Base-by-base conservation (phyloP, 1,140 invertebrate genomes). In the Trachymyrmex cornetzi region DNA sequence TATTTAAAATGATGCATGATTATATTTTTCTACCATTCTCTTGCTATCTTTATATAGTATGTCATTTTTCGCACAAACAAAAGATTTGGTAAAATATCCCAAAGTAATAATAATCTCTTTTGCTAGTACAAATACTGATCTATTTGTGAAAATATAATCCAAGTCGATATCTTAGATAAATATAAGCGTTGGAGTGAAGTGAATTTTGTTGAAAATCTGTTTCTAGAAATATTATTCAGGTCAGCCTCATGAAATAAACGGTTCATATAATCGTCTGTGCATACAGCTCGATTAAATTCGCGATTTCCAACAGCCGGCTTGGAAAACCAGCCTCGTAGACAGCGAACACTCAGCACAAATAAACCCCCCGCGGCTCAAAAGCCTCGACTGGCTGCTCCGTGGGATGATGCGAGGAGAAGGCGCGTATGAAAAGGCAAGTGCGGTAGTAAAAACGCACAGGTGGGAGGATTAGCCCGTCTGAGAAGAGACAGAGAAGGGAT, bases 391-490 rank as follows among this genome's bases (percentile, higher is more conserved):
- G 66, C 57, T 64, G 67, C 59, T 81, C n/a, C 4, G 19, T 11
- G 66, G 22, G 55, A 30, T 16, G 53, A 77, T 71, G 77, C 63
- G 79, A 61, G 44, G 22, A 77, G 38, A 55, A 53, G 24, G 57
- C 55, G 30, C 38, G 74, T 12, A 77, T 63, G 88, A 85, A 88
- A 85, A 85, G 75, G 69, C 53, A 77, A 77, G 55, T 44, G 48
- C 50, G 48, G 50, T 57, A 57, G 67, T 90, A 85, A 90, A 90
- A 90, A 81, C 57, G 72, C 34, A 55, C 86, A 90, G 81, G 88
- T 90, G 81, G 71, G 81, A 90, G 86, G 80, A 90, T 90, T 89
- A 90, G 81, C 61, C 34, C 19, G 55, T 80, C 64, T 66, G 22
- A 48, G 12, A 66, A 67, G 44, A 64, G 44, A 50, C 34, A 72